Evolutionary conservation across 1,140 invertebrate genomes (phyloP), one percentile per base, ranked within the genome.

Genomic region (Papilio glaucus): DNA sequence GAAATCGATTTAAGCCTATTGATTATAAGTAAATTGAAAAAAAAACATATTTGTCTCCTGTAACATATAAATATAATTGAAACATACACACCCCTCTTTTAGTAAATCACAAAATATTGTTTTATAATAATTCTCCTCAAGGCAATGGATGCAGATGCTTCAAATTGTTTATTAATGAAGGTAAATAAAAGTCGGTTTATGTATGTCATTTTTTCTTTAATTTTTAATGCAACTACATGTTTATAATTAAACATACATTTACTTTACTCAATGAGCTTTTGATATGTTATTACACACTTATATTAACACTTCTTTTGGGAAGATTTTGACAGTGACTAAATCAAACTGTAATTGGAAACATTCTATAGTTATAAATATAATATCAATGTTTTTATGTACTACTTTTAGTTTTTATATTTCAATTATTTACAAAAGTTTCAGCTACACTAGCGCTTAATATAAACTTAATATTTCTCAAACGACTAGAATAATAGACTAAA

Each of bases 211-310:
- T 62, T 62, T 62, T n/a, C 49, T 62, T 62, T 62, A 62, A 62
- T 29, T 62, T n/a, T 8, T 62, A 63, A 39, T 63, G 61, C 61
- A 18, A 12, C 61, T 63, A 63, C 61, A 63, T 63, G 21, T 62
- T 62, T 62, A 63, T 63, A 37, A 39, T 38, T 63, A 21, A 39
- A 63, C 15, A 63, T 39, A 21, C 61, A 39, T 39, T 7, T 63
- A 39, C 39, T 63, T 63, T 2, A 53, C 45, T 53, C n/a, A 37
- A 63, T 10, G 37, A 63, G 37, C 15, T 63, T 37, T 75, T 77
- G 76, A 77, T 77, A 77, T 77, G 76, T 77, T n/a, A 72, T 77
- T 75, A 61, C 72, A 75, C 65, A 72, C 39, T 72, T 60, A 74
- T 72, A 77, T 63, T 63, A 63, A 37, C 29, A 15, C 18, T 63